These are phyloP conservation scores for Monarcha castaneiventris DNA, from an alignment of 2,113 vertebrate species.

Conservation along the genomic window DNA sequence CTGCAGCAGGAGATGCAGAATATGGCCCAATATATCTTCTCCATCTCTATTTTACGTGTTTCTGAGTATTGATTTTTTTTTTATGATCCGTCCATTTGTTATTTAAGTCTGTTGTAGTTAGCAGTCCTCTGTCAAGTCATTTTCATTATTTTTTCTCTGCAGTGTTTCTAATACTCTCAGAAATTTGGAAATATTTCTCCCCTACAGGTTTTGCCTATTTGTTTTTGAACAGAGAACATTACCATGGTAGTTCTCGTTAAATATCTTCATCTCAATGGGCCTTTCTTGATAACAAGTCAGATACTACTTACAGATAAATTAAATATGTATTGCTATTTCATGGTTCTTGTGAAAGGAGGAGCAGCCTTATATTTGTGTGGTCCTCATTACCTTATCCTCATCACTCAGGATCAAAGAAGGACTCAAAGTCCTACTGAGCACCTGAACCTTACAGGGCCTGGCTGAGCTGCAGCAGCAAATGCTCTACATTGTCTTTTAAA, in stretches of 20 bases:
- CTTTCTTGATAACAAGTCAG: background rate
- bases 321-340: background rate
- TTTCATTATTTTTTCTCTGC: background rate
- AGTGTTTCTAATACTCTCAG: background rate
- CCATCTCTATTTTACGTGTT: constrained; percentile 4
- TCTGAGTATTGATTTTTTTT: constrained; percentile 39
- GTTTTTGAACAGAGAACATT: background rate
- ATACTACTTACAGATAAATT: background rate
- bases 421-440: background rate
- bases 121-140: background rate
- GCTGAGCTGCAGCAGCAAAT: background rate
- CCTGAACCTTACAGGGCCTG: background rate
- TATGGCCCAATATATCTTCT: constrained; percentile 39
- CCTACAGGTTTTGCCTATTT: background rate
- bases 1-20: background rate
- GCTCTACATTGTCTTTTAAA: background rate
- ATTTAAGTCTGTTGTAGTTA: constrained; percentile 32
- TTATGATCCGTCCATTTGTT: constrained; percentile 20
- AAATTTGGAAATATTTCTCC: background rate
- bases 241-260: background rate
- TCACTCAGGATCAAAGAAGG: background rate
- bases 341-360: background rate
- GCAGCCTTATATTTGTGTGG: background rate
- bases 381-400: background rate
- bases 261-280: background rate